phyloP scores from a whole-genome alignment of 2,888 invertebrate genomes.

The Steinernema scapterisci region DNA sequence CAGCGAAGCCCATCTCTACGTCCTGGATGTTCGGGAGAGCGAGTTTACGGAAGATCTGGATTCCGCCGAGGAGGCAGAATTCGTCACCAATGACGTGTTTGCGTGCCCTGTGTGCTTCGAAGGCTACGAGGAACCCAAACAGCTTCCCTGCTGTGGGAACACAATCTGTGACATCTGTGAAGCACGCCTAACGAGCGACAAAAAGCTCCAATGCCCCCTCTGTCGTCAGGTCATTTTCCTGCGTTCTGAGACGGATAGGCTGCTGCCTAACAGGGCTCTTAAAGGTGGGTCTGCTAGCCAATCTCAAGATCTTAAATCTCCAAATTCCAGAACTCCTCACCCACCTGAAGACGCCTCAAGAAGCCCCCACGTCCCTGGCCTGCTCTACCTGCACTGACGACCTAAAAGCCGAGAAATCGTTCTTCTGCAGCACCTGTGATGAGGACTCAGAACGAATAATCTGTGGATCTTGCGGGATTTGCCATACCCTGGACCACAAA shows the following conservation, averaged over 20 bases:
- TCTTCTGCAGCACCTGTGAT: conserved; percentile 6
- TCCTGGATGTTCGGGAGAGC: background rate
- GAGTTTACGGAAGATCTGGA: background rate
- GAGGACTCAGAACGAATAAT: background rate
- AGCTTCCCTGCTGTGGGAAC: conserved; percentile 6
- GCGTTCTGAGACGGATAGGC: background rate
- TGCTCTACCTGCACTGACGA: background rate
- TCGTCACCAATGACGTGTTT: conserved; percentile 9
- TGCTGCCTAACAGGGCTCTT: conserved; percentile 9
- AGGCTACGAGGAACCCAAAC: background rate
- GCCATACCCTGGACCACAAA: background rate
- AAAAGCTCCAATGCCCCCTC: background rate
- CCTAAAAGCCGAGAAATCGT: background rate
- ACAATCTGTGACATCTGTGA: background rate
- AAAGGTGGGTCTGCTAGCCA: too few species aligned
- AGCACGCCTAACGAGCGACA: background rate
- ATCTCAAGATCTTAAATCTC: background rate
- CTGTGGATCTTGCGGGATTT: background rate
- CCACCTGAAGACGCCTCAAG: background rate
- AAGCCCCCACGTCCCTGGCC: too few species aligned
- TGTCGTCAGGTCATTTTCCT: background rate
- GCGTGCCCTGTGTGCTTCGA: conserved; percentile 24
- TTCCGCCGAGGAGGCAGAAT: background rate
- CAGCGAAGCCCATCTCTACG: conserved; percentile 12
- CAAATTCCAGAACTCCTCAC: background rate